Conservation (phyloP, 2,888 invertebrate genomes). For the Hirudinaria manillensis region DNA sequence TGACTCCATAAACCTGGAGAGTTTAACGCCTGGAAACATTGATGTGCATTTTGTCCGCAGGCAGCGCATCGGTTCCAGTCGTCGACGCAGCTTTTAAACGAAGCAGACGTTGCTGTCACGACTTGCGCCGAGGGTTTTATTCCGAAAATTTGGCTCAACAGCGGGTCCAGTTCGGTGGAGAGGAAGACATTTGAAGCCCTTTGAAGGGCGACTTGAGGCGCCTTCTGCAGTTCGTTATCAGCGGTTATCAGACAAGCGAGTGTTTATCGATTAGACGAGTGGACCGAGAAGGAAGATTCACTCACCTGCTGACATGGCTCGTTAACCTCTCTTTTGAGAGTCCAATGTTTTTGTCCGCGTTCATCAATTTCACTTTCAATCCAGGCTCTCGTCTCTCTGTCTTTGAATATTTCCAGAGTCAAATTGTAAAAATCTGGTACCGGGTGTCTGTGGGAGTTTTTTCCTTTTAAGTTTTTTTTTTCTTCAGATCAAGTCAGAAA, state of each 20-base stretch:
- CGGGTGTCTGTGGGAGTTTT: constrained; percentile 43
- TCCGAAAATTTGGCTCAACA: not conserved
- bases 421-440: constrained; percentile 50
- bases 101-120: not conserved
- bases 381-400: constrained; percentile 44
- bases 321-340: constrained; percentile 36
- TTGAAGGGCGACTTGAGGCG: not conserved
- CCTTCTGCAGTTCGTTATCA: not conserved
- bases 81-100: not conserved
- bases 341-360: constrained; percentile 43
- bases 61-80: not conserved
- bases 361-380: constrained; percentile 45
- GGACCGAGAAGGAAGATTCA: not conserved
- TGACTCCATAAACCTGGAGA: not conserved
- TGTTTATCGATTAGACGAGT: not conserved
- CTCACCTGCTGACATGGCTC: not conserved
- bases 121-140: not conserved
- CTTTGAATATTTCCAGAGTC: constrained; percentile 44
- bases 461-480: not conserved
- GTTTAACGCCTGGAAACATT: not conserved
- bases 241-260: not conserved
- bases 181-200: not conserved
- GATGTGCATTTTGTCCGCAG: not conserved
- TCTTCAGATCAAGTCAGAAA: too few species aligned
- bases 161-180: not conserved